These are phyloP conservation scores for Lagenorhynchus albirostris DNA, from an alignment of 2,113 vertebrate genomes.

Conservation along the genomic window DNA sequence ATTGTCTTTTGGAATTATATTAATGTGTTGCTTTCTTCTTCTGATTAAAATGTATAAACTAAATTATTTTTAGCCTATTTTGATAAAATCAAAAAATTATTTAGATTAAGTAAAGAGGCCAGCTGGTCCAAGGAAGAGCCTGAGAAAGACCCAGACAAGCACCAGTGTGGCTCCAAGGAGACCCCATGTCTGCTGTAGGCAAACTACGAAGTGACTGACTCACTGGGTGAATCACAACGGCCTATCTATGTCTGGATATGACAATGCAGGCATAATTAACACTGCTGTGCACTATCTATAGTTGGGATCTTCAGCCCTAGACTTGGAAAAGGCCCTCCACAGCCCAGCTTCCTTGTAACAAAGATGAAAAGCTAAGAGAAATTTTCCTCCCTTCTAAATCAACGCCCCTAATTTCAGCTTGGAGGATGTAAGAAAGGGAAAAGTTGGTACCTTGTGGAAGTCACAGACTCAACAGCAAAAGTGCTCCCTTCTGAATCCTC, in stretches of 20 bases:
- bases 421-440: not conserved
- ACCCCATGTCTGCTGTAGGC: not conserved
- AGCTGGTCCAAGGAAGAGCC: not conserved
- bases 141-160: not conserved
- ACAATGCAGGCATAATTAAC: not conserved
- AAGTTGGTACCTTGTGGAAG: not conserved
- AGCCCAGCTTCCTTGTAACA: not conserved
- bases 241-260: not conserved
- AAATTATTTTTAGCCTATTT: not conserved
- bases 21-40: not conserved
- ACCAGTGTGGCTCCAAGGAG: not conserved
- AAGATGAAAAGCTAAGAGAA: not conserved
- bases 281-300: not conserved
- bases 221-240: not conserved
- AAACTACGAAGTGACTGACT: not conserved
- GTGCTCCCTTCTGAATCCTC: not conserved
- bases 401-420: not conserved
- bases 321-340: not conserved
- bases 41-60: not conserved
- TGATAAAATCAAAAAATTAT: not conserved
- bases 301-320: not conserved
- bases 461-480: not conserved
- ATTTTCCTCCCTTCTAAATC: not conserved
- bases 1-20: not conserved
- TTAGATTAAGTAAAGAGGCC: not conserved